phyloP scores from a whole-genome alignment of 2,888 invertebrate genomes.

The Eupsilia transversa region DNA sequence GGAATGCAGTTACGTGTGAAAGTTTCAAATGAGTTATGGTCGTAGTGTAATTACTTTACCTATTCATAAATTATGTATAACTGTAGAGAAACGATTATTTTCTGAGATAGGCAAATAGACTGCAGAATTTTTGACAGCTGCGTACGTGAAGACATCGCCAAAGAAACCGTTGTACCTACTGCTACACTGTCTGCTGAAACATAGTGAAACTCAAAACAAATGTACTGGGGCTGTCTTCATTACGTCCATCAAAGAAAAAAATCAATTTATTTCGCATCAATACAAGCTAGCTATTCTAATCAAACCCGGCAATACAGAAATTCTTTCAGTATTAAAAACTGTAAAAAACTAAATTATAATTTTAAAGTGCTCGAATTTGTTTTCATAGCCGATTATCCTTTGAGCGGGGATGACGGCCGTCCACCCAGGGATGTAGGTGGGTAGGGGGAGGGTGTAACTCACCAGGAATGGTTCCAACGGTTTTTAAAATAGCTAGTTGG shows the following conservation, averaged over 20 bases:
- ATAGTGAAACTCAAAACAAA: background rate
- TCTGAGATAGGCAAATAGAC: background rate
- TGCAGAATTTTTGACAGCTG: background rate
- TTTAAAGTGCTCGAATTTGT: constrained; percentile 63
- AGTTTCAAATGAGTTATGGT: constrained; percentile 45
- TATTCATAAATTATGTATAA: background rate
- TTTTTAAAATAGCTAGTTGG: constrained; percentile 64
- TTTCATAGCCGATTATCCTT: constrained; percentile 69
- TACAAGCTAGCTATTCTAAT: constrained; percentile 11
- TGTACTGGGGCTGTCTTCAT: background rate
- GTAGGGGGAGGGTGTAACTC: constrained; percentile 18
- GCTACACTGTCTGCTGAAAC: background rate
- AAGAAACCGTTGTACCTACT: background rate
- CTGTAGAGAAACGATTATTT: background rate
- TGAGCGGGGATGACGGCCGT: constrained; percentile 50
- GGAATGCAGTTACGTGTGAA: constrained; percentile 40
- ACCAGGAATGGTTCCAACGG: constrained; percentile 55
- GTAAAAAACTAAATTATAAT: constrained; percentile 58
- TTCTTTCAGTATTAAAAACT: constrained; percentile 19
- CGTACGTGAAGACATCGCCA: background rate
- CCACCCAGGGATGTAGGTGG: constrained; percentile 20
- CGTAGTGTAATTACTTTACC: constrained; percentile 32
- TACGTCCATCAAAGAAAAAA: background rate
- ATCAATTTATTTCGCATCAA: background rate
- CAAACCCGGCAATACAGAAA: constrained; percentile 3